A percentile compares a stretch with the other conserved stretches of the same genome.
Evolutionary conservation across 2,888 invertebrate species (phyloP).

Genomic region (Epistrophella euchroma): DNA sequence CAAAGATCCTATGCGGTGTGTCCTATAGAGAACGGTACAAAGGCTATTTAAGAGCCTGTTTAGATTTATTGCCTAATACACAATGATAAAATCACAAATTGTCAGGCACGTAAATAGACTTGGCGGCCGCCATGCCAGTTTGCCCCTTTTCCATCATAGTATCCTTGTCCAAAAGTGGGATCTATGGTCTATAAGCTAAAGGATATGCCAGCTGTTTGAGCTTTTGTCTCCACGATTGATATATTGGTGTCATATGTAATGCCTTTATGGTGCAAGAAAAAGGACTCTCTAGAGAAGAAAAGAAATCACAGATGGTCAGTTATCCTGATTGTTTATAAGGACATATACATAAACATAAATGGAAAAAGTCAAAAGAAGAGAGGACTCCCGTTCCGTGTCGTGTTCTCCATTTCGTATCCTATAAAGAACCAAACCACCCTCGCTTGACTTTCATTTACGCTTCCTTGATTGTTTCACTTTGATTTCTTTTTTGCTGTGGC

Average conservation of each 20-base stretch:
- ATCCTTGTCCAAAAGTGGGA: neutral
- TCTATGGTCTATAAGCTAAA: neutral
- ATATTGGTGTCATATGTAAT: constrained; percentile 69
- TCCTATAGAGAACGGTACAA: constrained; percentile 3
- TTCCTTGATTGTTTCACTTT: constrained; percentile 69
- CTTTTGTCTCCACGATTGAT: constrained; percentile 58
- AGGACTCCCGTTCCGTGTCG: constrained; percentile 6
- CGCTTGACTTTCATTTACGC: constrained; percentile 53
- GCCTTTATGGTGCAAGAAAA: constrained; percentile 47
- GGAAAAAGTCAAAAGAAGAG: constrained; percentile 62
- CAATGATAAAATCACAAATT: constrained; percentile 71
- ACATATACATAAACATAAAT: constrained; percentile 55
- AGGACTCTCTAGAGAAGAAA: constrained; percentile 10
- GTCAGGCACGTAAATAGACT: constrained; percentile 45
- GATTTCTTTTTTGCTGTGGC: constrained; percentile 8
- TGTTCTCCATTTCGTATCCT: neutral
- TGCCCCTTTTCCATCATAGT: neutral
- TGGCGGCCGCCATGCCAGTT: neutral
- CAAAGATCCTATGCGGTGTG: constrained; percentile 13
- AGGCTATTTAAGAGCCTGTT: constrained; percentile 57
- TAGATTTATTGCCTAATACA: constrained; percentile 74
- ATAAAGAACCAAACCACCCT: constrained; percentile 16
- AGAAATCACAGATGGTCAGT: constrained; percentile 71
- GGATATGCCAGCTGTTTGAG: constrained; percentile 30
- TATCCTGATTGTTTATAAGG: constrained; percentile 63